Evolutionary conservation across 2,113 vertebrate genomes (phyloP), one percentile per base, ranked within the genome.

Genomic region (Rallus limicola): DNA sequence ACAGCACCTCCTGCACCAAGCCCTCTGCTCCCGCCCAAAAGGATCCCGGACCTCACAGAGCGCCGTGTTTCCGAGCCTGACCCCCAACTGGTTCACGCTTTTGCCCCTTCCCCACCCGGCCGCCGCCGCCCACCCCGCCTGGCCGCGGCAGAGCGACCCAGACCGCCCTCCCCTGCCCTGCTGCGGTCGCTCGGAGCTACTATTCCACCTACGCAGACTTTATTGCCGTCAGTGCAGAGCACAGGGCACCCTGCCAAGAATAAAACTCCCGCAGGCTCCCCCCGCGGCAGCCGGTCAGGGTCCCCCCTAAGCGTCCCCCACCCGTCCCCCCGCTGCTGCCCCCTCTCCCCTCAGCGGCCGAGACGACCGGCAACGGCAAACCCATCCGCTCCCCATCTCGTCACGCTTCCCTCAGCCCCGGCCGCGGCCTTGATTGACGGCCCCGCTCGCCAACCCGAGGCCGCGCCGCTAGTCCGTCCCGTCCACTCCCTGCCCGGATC

Each of bases 331-430:
- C 42, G 3, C n/a, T n/a, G n/a, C n/a, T n/a, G n/a, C 10, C 16
- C 16, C 17, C 20, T 2, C 36, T 3, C 20, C 29, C 20, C 65
- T 31, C 59, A 20, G 16, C 26, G 4, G 7, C 28, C 28, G 24
- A 15, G 3, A 25, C 26, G 1, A 0, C 2, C 33, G 40, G 1
- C 16, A 19, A 9, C 29, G 0, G 28, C 18, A 4, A 3, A 2
- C 29, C 25, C 4, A 2, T 19, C 14, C n/a, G 36, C 34, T 2
- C 13, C 36, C 5, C 6, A 14, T 12, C 11, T 16, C 33, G 24
- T 9, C 10, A 16, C 11, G 4, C 59, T 13, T 18, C 46, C n/a
- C 16, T 64, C 50, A 28, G 11, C 16, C 20, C 24, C 11, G 9
- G 10, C 34, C 18, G 10, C 31, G 8, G 29, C 23, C 4, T 16